These are phyloP conservation scores for Aphrophora alni DNA, from an alignment of 2,888 invertebrate genomes.

Conservation along the genomic window DNA sequence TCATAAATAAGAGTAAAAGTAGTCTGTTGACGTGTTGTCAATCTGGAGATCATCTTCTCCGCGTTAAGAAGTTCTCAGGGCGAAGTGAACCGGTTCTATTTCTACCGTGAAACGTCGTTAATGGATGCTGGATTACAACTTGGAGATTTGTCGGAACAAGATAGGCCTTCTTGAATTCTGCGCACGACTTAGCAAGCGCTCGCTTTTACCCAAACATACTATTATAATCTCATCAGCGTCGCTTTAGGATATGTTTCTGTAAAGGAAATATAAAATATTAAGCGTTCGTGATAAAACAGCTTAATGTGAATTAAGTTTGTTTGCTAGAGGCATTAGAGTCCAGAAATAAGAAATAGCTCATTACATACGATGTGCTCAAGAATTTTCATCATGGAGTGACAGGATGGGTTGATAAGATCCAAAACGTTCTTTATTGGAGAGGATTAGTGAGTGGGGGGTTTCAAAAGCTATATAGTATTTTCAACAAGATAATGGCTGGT, in stretches of 20 bases:
- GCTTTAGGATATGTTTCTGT: not conserved
- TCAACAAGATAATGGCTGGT: not conserved
- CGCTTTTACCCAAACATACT: conserved; percentile 9
- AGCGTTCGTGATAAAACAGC: not conserved
- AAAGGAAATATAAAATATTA: conserved; percentile 2
- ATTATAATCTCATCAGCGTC: not conserved
- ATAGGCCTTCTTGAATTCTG: conserved; percentile 4
- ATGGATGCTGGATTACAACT: not conserved
- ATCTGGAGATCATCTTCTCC: not conserved
- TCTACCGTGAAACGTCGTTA: not conserved
- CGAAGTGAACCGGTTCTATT: not conserved
- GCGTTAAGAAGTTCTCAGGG: not conserved
- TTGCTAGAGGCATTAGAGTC: not conserved
- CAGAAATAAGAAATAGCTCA: not conserved
- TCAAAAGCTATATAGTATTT: not conserved
- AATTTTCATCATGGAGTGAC: not conserved
- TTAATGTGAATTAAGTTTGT: not conserved
- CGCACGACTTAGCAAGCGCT: conserved; percentile 1
- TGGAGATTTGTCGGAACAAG: not conserved
- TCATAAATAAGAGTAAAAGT: not conserved
- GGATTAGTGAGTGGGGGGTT: not conserved
- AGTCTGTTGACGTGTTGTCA: not conserved
- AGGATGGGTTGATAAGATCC: not conserved
- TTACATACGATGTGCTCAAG: not conserved
- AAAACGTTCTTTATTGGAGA: not conserved